Evolutionary conservation across 1,140 invertebrate genomes (phyloP), one percentile per base, ranked within the genome.

Genomic region (Phortica variegata): DNA sequence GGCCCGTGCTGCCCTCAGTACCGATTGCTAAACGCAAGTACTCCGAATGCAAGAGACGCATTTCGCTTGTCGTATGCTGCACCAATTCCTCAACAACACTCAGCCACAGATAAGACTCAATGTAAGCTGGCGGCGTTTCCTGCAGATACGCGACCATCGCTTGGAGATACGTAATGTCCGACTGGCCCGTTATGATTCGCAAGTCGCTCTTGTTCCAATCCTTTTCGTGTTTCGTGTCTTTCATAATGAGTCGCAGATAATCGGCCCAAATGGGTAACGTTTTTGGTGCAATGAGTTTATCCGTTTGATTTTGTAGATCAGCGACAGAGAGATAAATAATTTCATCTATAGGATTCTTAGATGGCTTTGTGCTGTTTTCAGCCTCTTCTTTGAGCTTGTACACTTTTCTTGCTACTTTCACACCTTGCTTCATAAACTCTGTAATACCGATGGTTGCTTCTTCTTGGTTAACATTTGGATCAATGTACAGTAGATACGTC

Each of bases 81-180:
- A 83, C 80, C 41, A 85, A 73, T 32, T 83, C 80, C 59, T 88
- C 85, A 9, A 87, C 78, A 0, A 86, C 79, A 49, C 80, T 79
- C 70, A 86, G 81, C 87, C 87, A 89, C 51, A 87, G 76, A 52
- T 82, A 85, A 0, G 85, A 79, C 66, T 88, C 86, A 38, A 88
- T 65, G 20, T 80, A 47, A 16, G 79, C 60, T 10, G 81, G 66
- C 1, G 84, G 79, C 0, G 74, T 77, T 6, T 77, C 77, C 7
- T 82, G 61, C 23, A 88, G 47, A 53, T 82, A 79, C 1, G 82
- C 65, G 3, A 83, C 78, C 26, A 86, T 65, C 2, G 78, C 58
- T 38, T 82, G 79, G 47, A 88, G 68, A 56, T 85, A 87, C 13
- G 78, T 69, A n/a, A 87, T 65, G 65, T 89, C 84, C 0, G 75